These are phyloP conservation scores for Malacoraja senta DNA, from an alignment of 2,797 vertebrate species.

Conservation along the genomic window DNA sequence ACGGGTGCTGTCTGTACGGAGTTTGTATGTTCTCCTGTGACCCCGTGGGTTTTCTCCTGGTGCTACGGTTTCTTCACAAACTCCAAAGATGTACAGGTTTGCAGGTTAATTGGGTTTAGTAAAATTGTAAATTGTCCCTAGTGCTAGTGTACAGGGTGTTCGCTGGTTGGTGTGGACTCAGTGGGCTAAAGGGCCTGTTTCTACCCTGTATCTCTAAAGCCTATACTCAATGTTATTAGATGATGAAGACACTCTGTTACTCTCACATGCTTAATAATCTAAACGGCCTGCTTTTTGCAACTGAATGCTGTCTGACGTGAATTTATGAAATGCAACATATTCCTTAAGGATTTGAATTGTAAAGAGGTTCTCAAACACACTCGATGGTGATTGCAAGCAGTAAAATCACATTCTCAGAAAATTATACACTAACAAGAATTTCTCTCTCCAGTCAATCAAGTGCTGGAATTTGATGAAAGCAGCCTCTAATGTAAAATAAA, in stretches of 20 bases:
- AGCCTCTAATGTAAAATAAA: slow-evolving; percentile 32
- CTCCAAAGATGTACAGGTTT: no score
- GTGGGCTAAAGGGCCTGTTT: no score
- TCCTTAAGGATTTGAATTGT: background rate
- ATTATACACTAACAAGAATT: slow-evolving; percentile 11
- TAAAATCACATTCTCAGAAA: slow-evolving; percentile 30
- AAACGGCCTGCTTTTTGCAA: background rate
- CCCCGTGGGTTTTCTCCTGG: no score
- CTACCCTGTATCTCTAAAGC: no score
- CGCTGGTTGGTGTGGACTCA: no score
- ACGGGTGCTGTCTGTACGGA: no score
- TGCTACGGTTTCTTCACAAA: no score
- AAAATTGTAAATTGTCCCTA: no score
- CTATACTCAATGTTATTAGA: background rate
- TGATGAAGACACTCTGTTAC: background rate
- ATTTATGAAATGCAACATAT: background rate
- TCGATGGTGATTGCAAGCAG: background rate
- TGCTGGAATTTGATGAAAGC: slow-evolving; percentile 20
- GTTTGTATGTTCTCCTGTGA: no score
- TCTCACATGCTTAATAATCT: background rate
- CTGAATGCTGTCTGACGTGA: background rate
- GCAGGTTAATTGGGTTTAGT: no score
- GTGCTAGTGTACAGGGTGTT: no score
- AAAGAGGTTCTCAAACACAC: background rate
- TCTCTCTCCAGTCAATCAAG: background rate